phyloP scores from a whole-genome alignment of 1,140 invertebrate genomes.

The Drosophila willistoni region DNA sequence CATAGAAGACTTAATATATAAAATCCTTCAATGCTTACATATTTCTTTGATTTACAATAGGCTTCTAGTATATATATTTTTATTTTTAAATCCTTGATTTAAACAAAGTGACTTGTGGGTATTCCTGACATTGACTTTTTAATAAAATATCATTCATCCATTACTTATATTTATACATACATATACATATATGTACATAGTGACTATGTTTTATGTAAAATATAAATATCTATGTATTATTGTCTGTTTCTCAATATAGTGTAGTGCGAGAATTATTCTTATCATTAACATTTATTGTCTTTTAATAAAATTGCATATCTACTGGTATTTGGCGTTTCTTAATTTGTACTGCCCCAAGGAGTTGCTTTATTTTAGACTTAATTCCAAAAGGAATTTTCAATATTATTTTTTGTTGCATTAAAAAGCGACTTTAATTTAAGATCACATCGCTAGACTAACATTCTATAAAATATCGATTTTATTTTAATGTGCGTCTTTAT shows the following conservation, averaged over 20 bases:
- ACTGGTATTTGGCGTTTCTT: conserved; percentile 27
- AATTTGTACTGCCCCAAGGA: conserved; percentile 51
- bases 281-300: conserved; percentile 57
- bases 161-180: neutral
- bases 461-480: conserved; percentile 27
- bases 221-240: conserved; percentile 23
- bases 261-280: neutral
- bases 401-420: conserved; percentile 18
- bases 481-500: conserved; percentile 25
- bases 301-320: conserved; percentile 27
- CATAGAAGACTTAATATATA: conserved; percentile 22
- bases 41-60: neutral
- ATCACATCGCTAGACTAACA: conserved; percentile 60
- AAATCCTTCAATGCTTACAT: conserved; percentile 9
- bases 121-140: conserved; percentile 13
- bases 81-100: conserved; percentile 12
- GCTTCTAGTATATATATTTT: conserved; percentile 8
- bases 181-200: neutral
- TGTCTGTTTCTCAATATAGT: conserved; percentile 17
- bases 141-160: too few species aligned
- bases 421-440: conserved; percentile 63
- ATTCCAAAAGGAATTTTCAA: neutral
- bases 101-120: conserved; percentile 15
- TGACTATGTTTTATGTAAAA: conserved; percentile 3
- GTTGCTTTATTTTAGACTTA: conserved; percentile 5